phyloP scores from a whole-genome alignment of 2,113 vertebrate species.

The Malurus alboscapulatus region DNA sequence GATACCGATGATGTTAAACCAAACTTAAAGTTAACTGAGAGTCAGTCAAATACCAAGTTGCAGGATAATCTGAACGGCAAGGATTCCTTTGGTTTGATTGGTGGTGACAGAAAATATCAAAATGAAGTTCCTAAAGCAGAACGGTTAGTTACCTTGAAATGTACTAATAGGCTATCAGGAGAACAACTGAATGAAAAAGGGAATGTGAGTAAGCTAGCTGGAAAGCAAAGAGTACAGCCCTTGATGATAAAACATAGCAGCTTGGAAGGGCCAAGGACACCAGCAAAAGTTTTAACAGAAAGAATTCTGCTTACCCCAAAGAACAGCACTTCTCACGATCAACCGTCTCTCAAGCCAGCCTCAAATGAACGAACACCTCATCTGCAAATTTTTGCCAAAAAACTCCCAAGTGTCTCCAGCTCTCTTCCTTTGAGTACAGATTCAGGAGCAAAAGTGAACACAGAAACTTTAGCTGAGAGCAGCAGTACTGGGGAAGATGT shows the following conservation, averaged over 20 bases:
- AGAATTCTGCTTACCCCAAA: neutral
- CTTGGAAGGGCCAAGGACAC: conserved; percentile 67
- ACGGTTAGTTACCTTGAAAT: conserved; percentile 42
- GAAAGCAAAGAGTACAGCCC: conserved; percentile 48
- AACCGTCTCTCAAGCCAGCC: neutral
- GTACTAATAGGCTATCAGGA: conserved; percentile 57
- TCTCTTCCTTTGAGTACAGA: neutral
- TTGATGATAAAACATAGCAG: conserved; percentile 31
- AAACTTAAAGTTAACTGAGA: conserved; percentile 10
- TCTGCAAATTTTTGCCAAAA: conserved; percentile 21
- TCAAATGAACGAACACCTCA: neutral
- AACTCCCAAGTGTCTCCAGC: neutral
- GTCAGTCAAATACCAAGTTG: neutral
- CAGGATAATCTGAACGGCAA: neutral
- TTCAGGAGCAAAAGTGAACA: neutral
- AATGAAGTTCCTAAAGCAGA: neutral
- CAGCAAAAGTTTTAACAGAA: conserved; percentile 24
- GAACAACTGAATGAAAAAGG: conserved; percentile 60
- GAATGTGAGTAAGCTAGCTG: conserved; percentile 47
- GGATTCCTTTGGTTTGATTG: neutral
- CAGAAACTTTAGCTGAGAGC: neutral
- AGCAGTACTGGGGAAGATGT: conserved; percentile 4
- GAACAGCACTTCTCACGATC: neutral
- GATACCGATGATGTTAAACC: neutral
- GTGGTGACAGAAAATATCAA: neutral